phyloP scores from a whole-genome alignment of 1,140 invertebrate genomes.

The Pseudomyrmex flavicornis region DNA sequence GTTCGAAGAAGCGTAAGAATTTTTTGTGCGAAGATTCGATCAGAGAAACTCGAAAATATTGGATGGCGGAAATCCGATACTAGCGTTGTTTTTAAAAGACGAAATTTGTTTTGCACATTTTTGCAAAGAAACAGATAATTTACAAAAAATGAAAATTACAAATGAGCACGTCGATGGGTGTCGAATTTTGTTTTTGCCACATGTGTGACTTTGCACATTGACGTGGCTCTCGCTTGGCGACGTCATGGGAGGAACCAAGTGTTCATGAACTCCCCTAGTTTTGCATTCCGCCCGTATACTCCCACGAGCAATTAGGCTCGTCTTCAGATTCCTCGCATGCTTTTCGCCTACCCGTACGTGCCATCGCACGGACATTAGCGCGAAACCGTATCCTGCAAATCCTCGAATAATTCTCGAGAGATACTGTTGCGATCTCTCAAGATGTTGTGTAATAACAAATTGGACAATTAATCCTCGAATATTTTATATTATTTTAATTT shows the following conservation, averaged over 20 bases:
- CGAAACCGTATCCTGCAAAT: slow-evolving; percentile 38
- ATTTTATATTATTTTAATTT: background rate
- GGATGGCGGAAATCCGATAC: no score
- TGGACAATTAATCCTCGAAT: background rate
- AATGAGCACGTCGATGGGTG: slow-evolving; percentile 9
- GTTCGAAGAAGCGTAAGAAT: no score
- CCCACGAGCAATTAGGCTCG: slow-evolving; percentile 71
- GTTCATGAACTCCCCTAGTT: slow-evolving; percentile 35
- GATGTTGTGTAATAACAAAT: no score
- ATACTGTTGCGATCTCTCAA: background rate
- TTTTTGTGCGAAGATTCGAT: no score
- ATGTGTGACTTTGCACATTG: slow-evolving; percentile 66
- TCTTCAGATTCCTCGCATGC: slow-evolving; percentile 66
- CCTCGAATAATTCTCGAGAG: slow-evolving; percentile 49
- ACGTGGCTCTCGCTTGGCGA: background rate
- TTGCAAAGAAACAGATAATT: no score
- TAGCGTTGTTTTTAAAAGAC: no score
- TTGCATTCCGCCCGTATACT: slow-evolving; percentile 62
- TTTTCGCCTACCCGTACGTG: slow-evolving; percentile 55
- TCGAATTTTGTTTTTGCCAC: slow-evolving; percentile 47
- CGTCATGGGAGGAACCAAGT: slow-evolving; percentile 37
- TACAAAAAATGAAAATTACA: slow-evolving; percentile 21
- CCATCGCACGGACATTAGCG: slow-evolving; percentile 50
- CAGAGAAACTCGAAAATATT: no score
- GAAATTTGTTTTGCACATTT: no score